Evolutionary conservation across 64 coral and sea anemone species (phyloP), one percentile per base, ranked within the genome.

Genomic region (Actinia tenebrosa): DNA sequence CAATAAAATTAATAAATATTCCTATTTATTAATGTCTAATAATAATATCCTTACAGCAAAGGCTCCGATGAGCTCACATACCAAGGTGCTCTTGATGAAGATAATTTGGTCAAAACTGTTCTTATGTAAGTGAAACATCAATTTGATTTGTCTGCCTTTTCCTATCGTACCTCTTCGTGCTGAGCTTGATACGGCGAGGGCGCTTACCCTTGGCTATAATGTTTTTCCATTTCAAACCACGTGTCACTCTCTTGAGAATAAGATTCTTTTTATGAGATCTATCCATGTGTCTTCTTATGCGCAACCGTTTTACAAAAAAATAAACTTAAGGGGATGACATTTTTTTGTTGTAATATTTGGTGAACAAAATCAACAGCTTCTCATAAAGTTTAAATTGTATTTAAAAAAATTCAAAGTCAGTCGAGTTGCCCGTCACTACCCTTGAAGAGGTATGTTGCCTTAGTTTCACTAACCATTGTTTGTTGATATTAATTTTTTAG

Each of bases 31-130:
- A 46, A 56, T 84, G 5, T 11, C 63, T 52, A 56, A 55, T 84
- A 42, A 63, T 17, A 52, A 20, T 14, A 54, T n/a, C 83, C 62
- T 60, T 68, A 27, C 64, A 96, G 94, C 50, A 96, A 96, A 53
- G 94, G 88, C 0, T 83, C 84, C 3, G 58, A 77, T 63, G 91
- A 96, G 44, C 42, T 96, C 43, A 45, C 84, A 43, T 96, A 96
- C 84, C 80, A 85, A 22, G 94, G 84, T 18, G 85, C 94, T 7
- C 60, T 96, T 66, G 94, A 92, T 37, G 60, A 77, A 19, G 53
- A 84, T 43, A 87, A 92, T 26, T 78, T 96, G 6, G 61, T 92
- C 18, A 96, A 96, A 42, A 84, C 94, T 64, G 88, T 92, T 77
- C 84, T 96, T 19, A 25, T 96, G 94, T 96, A 45, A 92, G 94